These are phyloP conservation scores for Limonius californicus DNA, from an alignment of 1,140 invertebrate species.

Conservation along the genomic window DNA sequence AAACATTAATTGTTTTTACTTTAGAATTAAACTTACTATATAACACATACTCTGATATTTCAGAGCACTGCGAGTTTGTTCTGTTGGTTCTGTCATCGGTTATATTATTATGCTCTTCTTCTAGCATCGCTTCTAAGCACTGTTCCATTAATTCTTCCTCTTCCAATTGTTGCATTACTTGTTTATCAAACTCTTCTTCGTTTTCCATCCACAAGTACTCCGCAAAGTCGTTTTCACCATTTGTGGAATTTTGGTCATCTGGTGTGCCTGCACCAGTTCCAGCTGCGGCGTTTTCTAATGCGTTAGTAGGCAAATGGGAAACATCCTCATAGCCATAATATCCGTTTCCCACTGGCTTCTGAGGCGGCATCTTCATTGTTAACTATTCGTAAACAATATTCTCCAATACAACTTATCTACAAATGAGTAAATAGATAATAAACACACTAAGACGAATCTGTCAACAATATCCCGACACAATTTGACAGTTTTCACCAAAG, in stretches of 20 bases:
- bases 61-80: neutral
- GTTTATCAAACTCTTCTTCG: constrained; percentile 83
- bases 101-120: constrained; percentile 51
- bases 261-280: constrained; percentile 40
- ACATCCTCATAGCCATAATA: constrained; percentile 53
- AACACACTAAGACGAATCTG: too few species aligned
- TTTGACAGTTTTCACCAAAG: neutral
- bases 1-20: neutral
- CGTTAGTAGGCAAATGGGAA: constrained; percentile 46
- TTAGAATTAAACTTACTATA: neutral
- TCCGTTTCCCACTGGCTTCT: constrained; percentile 46
- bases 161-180: constrained; percentile 79
- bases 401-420: neutral
- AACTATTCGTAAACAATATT: neutral
- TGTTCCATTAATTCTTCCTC: constrained; percentile 85
- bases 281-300: constrained; percentile 26
- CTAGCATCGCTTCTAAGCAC: constrained; percentile 78
- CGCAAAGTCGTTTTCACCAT: constrained; percentile 71
- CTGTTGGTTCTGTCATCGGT: constrained; percentile 1
- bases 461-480: neutral
- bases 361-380: constrained; percentile 28
- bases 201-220: constrained; percentile 92
- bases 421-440: neutral
- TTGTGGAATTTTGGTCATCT: constrained; percentile 52
- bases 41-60: neutral